Percentiles rank a stretch among this genome's conserved stretches.
These are phyloP conservation scores for Heliocidaris tuberculata DNA, from an alignment of 35 echinoderm and acorn worm species.

Conservation along the genomic window DNA sequence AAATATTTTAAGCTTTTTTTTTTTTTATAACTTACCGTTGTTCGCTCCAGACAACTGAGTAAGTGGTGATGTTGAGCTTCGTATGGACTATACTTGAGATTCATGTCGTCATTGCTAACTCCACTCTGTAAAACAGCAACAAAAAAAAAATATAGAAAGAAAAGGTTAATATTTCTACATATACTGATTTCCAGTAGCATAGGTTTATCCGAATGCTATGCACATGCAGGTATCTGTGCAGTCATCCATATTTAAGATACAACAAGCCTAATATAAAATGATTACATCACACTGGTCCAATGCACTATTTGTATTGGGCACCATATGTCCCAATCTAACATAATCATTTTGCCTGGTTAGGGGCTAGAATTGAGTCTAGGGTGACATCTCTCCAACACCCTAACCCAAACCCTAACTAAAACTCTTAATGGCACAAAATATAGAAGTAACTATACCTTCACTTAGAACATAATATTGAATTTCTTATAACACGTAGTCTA, in stretches of 20 bases:
- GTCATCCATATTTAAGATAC: neutral
- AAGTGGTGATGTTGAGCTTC: slow-evolving; percentile 95
- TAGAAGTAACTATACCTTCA: too few relatives aligned
- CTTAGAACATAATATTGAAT: too few relatives aligned
- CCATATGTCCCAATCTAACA: too few relatives aligned
- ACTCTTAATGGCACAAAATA: too few relatives aligned
- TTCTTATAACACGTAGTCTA: too few relatives aligned
- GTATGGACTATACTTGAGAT: slow-evolving; percentile 81
- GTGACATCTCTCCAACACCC: too few relatives aligned
- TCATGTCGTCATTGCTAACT: slow-evolving; percentile 77
- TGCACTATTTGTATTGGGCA: too few relatives aligned
- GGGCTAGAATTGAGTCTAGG: too few relatives aligned
- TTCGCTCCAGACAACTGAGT: slow-evolving; percentile 90
- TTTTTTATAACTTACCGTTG: slow-evolving; percentile 78
- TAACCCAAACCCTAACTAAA: too few relatives aligned
- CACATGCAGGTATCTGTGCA: neutral
- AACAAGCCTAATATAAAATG: neutral
- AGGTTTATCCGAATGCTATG: neutral
- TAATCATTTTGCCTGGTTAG: too few relatives aligned
- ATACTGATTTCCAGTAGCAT: neutral
- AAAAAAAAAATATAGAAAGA: neutral
- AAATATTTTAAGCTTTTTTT: too few relatives aligned
- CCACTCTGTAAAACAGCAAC: slow-evolving; percentile 78
- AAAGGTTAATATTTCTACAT: neutral
- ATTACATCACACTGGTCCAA: neutral